phyloP scores from a whole-genome alignment of 1,140 invertebrate genomes.

The Cecropterus lyciades region DNA sequence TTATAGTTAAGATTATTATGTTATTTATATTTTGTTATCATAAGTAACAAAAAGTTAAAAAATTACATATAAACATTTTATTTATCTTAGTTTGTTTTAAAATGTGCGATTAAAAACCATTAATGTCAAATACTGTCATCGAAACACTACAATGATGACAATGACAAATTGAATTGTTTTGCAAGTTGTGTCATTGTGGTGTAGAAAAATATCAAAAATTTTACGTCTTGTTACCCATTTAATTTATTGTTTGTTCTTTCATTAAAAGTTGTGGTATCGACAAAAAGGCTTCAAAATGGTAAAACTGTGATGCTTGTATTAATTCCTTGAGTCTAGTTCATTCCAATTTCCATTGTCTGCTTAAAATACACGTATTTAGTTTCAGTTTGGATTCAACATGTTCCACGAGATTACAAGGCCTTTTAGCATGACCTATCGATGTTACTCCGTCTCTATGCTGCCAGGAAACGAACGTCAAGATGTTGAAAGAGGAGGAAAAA shows the following conservation, averaged over 20 bases:
- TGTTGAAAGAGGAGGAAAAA: slow-evolving; percentile 99
- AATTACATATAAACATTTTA: too few relatives aligned
- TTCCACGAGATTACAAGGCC: slow-evolving; percentile 92
- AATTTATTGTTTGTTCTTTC: slow-evolving; percentile 39
- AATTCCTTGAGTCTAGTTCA: background rate
- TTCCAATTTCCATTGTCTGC: slow-evolving; percentile 25
- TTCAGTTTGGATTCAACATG: slow-evolving; percentile 93
- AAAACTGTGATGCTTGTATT: slow-evolving; percentile 14
- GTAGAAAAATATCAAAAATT: slow-evolving; percentile 11
- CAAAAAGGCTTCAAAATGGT: slow-evolving; percentile 51
- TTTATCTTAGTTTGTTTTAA: too few relatives aligned
- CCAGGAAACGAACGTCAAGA: slow-evolving; percentile 96
- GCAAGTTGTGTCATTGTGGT: slow-evolving; percentile 17
- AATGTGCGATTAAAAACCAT: too few relatives aligned
- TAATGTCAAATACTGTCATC: too few relatives aligned
- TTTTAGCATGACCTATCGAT: slow-evolving; percentile 93
- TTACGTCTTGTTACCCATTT: slow-evolving; percentile 23
- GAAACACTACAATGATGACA: background rate
- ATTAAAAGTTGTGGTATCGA: background rate
- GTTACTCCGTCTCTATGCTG: slow-evolving; percentile 98
- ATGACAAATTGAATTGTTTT: slow-evolving; percentile 11
- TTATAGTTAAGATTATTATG: too few relatives aligned
- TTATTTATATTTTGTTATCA: too few relatives aligned
- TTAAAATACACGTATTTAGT: slow-evolving; percentile 76
- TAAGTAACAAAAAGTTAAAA: too few relatives aligned